Evolutionary conservation across 2,888 invertebrate species (phyloP).

Genomic region (Dione vanillae): DNA sequence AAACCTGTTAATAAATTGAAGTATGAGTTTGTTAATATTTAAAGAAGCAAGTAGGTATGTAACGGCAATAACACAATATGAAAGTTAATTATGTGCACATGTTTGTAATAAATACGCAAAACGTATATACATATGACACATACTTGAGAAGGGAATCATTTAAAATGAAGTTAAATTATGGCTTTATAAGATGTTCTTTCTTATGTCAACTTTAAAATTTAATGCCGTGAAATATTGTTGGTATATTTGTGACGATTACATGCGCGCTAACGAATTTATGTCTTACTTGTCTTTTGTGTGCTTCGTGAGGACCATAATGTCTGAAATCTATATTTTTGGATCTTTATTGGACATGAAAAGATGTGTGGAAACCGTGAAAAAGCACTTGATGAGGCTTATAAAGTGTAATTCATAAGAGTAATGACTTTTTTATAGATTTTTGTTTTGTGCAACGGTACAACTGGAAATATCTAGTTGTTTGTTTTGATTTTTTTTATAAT

Average conservation of each 20-base stretch:
- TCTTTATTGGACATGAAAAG: slow-evolving; percentile 73
- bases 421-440: slow-evolving; percentile 18
- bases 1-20: no score
- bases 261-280: slow-evolving; percentile 81
- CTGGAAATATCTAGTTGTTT: slow-evolving; percentile 18
- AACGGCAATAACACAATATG: background rate
- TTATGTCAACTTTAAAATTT: slow-evolving; percentile 83
- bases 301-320: slow-evolving; percentile 72
- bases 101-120: slow-evolving; percentile 38
- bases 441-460: slow-evolving; percentile 20
- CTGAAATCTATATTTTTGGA: slow-evolving; percentile 73
- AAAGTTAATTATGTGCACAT: slow-evolving; percentile 30
- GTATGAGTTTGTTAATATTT: background rate
- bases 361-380: slow-evolving; percentile 70
- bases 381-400: slow-evolving; percentile 68
- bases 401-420: slow-evolving; percentile 60
- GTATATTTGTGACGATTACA: slow-evolving; percentile 79
- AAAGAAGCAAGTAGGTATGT: background rate
- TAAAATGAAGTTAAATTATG: slow-evolving; percentile 72
- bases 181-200: slow-evolving; percentile 81
- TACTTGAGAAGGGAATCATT: slow-evolving; percentile 60
- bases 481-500: slow-evolving; percentile 14
- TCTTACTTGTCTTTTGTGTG: slow-evolving; percentile 69
- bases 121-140: slow-evolving; percentile 47
- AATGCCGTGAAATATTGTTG: slow-evolving; percentile 76